Base-by-base conservation (phyloP, 92 coral and sea anemone species). In the Palythoa caribaeorum region DNA sequence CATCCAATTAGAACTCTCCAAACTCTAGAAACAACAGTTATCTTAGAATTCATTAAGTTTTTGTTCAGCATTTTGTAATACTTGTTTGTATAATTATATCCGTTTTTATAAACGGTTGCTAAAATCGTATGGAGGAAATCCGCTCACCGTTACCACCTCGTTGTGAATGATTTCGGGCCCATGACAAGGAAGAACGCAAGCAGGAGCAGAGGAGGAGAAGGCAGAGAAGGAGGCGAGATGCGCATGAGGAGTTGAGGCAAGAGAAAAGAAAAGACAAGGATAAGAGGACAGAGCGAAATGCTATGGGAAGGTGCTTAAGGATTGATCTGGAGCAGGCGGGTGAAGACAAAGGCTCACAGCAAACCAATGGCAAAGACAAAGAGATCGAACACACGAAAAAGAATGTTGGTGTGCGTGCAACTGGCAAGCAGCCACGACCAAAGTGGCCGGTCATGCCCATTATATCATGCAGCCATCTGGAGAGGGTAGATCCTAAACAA, bases 371-470 rank as follows among this genome's bases (percentile, higher is more conserved):
- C 73, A 69, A 28, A 6, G 74, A 69, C 74, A 69, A 69, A 20
- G 40, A 69, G 40, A n/a, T 35, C 74, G 74, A 69, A 69, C 38
- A 69, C 1, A 44, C 74, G 15, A 69, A 69, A 40, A 0, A 69
- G 74, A 69, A 69, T 19, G 74, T 69, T 69, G 74, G 74, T 69
- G 74, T 20, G 74, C 74, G 74, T 69, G 40, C 74, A 69, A 69
- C 74, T 69, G 74, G 7, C 74, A 69, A 69, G 40, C 74, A 14
- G 74, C 74, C 39, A n/a, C 74, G 40, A 9, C 74, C 40, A 69
- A 69, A 69, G n/a, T 69, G 74, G 74, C 74, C 40, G 74, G 39
- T 69, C 38, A 69, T 69, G 74, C 74, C 74, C 74, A 69, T n/a
- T 69, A 69, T 19, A 69, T 69, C 74, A 20, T 40, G 74, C 74